Conservation (phyloP, 2,797 vertebrate species). For the Acanthiza pusilla region DNA sequence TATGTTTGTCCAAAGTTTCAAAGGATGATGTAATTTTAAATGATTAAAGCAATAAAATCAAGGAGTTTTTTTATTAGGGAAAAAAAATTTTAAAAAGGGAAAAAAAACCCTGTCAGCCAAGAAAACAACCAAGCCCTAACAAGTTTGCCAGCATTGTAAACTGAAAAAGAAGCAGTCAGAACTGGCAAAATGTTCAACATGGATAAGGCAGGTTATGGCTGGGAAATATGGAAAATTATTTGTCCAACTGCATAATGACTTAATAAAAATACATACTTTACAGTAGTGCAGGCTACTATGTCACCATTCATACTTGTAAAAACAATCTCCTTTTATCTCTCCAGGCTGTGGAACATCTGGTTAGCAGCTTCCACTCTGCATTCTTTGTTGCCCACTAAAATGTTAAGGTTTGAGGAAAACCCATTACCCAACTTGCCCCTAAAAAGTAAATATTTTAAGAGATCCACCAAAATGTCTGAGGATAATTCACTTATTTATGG, state of each 20-base stretch:
- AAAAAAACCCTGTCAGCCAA: neutral
- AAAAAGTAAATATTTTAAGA: constrained; percentile 64
- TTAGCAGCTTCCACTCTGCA: constrained; percentile 56
- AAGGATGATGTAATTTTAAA: constrained; percentile 9
- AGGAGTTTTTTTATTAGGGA: neutral
- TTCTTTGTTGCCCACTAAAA: constrained; percentile 53
- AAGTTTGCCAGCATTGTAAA: constrained; percentile 13
- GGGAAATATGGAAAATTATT: constrained; percentile 56
- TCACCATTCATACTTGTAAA: constrained; percentile 51
- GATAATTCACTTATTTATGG: constrained; percentile 59
- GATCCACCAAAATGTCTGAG: constrained; percentile 49
- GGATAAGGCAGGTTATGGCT: constrained; percentile 20
- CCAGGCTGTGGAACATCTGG: constrained; percentile 63
- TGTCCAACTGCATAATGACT: constrained; percentile 50
- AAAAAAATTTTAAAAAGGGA: neutral
- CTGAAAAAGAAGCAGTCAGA: constrained; percentile 29
- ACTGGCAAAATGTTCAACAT: neutral
- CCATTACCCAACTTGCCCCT: constrained; percentile 54
- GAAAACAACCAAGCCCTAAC: neutral
- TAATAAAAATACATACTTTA: constrained; percentile 56
- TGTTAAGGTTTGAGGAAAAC: constrained; percentile 60
- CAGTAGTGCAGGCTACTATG: constrained; percentile 28
- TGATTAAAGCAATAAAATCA: constrained; percentile 3
- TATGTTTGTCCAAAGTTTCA: constrained; percentile 29
- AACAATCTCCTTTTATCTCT: constrained; percentile 60